Evolutionary conservation across 2,113 vertebrate species (phyloP).

Genomic region (Eidolon helvum): DNA sequence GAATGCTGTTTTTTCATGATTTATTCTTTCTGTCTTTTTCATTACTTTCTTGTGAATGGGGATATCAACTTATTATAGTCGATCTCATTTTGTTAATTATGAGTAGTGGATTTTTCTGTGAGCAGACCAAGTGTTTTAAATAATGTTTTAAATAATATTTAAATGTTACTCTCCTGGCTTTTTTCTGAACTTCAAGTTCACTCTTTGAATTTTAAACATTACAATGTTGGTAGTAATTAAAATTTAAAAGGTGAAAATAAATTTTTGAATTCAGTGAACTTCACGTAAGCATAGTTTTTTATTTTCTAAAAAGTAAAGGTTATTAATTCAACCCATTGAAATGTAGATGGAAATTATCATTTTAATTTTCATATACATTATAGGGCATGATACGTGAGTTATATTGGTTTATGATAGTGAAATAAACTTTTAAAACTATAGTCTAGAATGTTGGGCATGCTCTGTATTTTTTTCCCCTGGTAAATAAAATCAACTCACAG

Average conservation of each 20-base stretch:
- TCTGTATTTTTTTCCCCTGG: constrained; percentile 4
- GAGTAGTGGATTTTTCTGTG: neutral
- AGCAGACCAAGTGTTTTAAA: neutral
- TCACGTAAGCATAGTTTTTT: neutral
- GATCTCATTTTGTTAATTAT: neutral
- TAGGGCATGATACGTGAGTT: constrained; percentile 42
- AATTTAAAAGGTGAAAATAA: neutral
- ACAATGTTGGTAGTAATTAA: constrained; percentile 35
- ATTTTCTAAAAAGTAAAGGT: constrained; percentile 51
- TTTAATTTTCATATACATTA: constrained; percentile 60
- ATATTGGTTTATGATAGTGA: constrained; percentile 62
- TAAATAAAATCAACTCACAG: neutral
- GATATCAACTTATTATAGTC: neutral
- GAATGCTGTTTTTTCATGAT: neutral
- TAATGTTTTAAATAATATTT: neutral
- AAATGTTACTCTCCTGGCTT: neutral
- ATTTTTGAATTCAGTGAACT: constrained; percentile 41
- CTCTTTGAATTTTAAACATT: neutral
- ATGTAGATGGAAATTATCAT: constrained; percentile 54
- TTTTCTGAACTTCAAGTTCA: neutral
- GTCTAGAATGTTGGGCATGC: constrained; percentile 12
- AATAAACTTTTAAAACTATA: constrained; percentile 60
- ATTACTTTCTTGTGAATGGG: neutral
- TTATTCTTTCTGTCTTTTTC: neutral
- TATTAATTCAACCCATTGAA: constrained; percentile 36